Base-by-base conservation (phyloP, 2,888 invertebrate species). In the Clanis bilineata region DNA sequence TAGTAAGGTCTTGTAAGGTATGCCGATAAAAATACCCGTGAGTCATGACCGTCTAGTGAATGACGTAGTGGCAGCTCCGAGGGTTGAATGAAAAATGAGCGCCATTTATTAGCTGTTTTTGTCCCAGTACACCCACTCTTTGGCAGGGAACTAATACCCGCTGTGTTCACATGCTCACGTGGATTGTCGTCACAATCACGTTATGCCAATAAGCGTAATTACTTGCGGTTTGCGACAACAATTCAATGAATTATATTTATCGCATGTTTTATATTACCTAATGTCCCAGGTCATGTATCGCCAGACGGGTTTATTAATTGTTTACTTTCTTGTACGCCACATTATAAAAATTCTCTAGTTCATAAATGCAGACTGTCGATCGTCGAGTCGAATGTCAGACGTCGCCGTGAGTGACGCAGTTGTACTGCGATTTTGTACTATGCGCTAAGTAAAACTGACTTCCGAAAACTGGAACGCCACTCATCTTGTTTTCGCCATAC, bases 1-100 rank as follows among this genome's bases (percentile, higher is more conserved):
- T 59, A 59, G 28, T 21, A 39, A 25, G 47, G 57, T n/a, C 12
- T 43, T 18, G 15, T n/a, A 56, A 44, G 32, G 38, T 56, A 65
- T 55, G 63, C 36, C 38, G 65, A 69, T 76, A 78, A 73, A 79
- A 76, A 80, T 76, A 78, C 43, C 61, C 51, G 62, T 85, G 85
- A 86, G 66, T 83, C 85, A 86, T 72, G 64, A 73, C 68, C 64
- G 70, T 74, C 70, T 73, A 68, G 72, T 65, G 70, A 64, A 67
- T 85, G 80, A 82, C 81, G 78, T 73, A 70, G 73, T 63, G 55
- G 60, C 45, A 68, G 67, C 70, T 66, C 65, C 71, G 76, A 76
- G 80, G 82, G 82, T 77, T 83, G 79, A 84, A 83, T 82, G 78
- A 76, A 76, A 83, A 76, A 79, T 72, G 72, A 67, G 65, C 64